Evolutionary conservation across 2,888 invertebrate species (phyloP), one percentile per base, ranked within the genome.

Genomic region (Barypeithes pellucidus): DNA sequence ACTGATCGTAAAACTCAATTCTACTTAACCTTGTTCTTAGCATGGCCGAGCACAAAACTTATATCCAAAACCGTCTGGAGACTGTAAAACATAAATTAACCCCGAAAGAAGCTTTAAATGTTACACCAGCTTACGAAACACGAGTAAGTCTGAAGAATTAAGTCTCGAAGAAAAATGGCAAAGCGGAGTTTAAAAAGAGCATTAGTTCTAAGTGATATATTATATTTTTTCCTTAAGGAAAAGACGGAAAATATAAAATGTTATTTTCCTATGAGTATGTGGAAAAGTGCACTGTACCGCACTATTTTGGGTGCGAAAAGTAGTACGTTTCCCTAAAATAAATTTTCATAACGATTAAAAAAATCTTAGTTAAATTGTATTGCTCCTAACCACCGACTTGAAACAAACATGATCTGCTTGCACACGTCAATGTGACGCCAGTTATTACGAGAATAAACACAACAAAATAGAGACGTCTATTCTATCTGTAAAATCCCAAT

Each of bases 1-100:
- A 20, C 7, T 47, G 20, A 18, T n/a, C 1, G 11, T 20, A 47
- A 20, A 12, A 9, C 47, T 47, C 20, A 47, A 47, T 20, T n/a
- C 18, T 20, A 45, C 11, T 47, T 47, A 47, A 47, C 20, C 47
- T 47, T 18, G 20, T 20, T 47, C 47, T 47, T 9, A 47, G 20
- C 20, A 20, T 20, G 43, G 47, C 47, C 11, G 11, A 47, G 18
- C 47, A 47, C 11, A 47, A 18, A 20, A 47, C 47, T 20, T 47
- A 47, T 47, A 8, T 47, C 11, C 20, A 9, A 11, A 47, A 20
- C 47, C 47, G 20, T 20, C 20, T 47, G 47, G 18, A 9, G 20
- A 4, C 9, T 47, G 20, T 11, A 16, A 47, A 47, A 20, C 18
- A 18, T 47, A 47, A 47, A 47, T 47, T 47, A 4, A n/a, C 4